Evolutionary conservation across 2,797 vertebrate species (phyloP).

Genomic region (Chromis chromis): DNA sequence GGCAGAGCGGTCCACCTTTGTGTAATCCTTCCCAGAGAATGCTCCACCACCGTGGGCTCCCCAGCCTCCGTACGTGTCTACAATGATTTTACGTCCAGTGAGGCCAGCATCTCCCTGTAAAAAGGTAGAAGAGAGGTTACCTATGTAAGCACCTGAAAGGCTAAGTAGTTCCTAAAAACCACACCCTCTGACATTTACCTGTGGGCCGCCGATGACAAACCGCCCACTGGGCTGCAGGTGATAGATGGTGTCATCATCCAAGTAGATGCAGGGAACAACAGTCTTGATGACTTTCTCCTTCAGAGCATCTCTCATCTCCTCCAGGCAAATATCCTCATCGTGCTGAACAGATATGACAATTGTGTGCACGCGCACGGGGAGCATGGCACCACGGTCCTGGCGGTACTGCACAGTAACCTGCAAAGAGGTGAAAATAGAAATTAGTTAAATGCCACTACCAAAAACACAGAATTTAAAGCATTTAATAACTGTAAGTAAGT

Average conservation of each 20-base stretch:
- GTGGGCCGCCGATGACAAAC: constrained; percentile 96
- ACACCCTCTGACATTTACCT: constrained; percentile 78
- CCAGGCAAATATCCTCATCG: constrained; percentile 92
- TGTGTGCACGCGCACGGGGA: constrained; percentile 95
- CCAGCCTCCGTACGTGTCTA: constrained; percentile 97
- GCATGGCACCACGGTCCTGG: constrained; percentile 94
- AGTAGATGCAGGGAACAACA: constrained; percentile 92
- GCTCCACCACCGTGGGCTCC: constrained; percentile 96
- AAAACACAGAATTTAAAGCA: no score
- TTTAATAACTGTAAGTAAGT: no score
- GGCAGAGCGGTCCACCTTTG: constrained; percentile 96
- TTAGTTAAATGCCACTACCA: fast-evolving
- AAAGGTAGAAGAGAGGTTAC: constrained; percentile 1
- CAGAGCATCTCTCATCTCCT: constrained; percentile 95
- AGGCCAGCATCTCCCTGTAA: constrained; percentile 94
- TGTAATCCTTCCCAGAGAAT: constrained; percentile 98
- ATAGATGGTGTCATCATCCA: constrained; percentile 96
- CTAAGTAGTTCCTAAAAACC: not conserved
- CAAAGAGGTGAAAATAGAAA: not conserved
- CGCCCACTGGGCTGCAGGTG: constrained; percentile 96
- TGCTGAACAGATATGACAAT: constrained; percentile 96
- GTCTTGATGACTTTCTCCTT: constrained; percentile 95
- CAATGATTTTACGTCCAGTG: constrained; percentile 96
- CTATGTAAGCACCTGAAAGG: not conserved
- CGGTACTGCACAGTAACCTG: constrained; percentile 98